Evolutionary conservation across 1,140 invertebrate species (phyloP).

Genomic region (Drosophila insularis): DNA sequence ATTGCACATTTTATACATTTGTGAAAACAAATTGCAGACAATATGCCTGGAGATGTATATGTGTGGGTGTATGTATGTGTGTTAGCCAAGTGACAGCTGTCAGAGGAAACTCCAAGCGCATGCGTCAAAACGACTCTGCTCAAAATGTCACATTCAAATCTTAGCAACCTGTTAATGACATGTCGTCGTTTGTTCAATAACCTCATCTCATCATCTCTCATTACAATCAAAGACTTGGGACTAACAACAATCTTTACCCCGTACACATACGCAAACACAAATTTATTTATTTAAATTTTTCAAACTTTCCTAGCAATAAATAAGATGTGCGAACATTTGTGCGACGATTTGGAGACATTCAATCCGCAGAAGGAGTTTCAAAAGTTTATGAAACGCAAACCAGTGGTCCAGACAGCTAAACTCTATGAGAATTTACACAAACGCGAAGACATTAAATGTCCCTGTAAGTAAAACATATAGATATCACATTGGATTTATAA

Average conservation of each 20-base stretch:
- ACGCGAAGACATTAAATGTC: constrained; percentile 72
- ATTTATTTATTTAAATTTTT: constrained; percentile 31
- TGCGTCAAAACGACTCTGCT: constrained; percentile 10
- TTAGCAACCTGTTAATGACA: constrained; percentile 39
- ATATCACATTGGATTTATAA: no score
- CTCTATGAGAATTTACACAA: constrained; percentile 73
- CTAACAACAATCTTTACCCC: not conserved
- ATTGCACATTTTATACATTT: constrained; percentile 66
- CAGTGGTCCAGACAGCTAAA: constrained; percentile 62
- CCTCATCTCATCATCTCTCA: not conserved
- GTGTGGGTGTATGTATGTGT: constrained; percentile 29
- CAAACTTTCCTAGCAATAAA: not conserved
- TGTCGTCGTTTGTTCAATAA: constrained; percentile 37
- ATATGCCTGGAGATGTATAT: constrained; percentile 12
- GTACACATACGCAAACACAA: not conserved
- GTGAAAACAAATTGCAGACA: constrained; percentile 4
- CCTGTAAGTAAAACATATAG: constrained; percentile 62
- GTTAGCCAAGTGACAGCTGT: constrained; percentile 41
- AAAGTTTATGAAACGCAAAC: constrained; percentile 75
- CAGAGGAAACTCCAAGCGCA: constrained; percentile 40
- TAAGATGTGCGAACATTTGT: constrained; percentile 72
- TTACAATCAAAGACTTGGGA: constrained; percentile 4
- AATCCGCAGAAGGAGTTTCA: constrained; percentile 72
- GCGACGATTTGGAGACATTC: constrained; percentile 70
- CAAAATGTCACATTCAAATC: constrained; percentile 45